Evolutionary conservation across 1,140 invertebrate genomes (phyloP).

Genomic region (Mizuhopecten yessoensis): DNA sequence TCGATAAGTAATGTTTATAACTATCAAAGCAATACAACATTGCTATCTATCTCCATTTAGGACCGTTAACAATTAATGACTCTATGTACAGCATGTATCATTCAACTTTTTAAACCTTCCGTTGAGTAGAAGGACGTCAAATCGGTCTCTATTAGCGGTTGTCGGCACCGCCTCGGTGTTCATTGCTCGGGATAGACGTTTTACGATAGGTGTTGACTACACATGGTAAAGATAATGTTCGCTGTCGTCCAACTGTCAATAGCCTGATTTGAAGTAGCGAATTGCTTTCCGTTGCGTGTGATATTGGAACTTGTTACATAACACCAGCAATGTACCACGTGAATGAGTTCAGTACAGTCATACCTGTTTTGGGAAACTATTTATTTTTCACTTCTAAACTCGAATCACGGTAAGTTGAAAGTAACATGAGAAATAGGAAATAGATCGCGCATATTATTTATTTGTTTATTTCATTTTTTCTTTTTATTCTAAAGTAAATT

Average conservation of each 20-base stretch:
- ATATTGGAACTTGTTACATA: background rate
- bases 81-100: constrained; percentile 15
- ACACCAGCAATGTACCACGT: background rate
- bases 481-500: background rate
- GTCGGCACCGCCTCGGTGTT: background rate
- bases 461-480: background rate
- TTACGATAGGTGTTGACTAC: constrained; percentile 8
- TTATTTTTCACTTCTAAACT: too few species aligned
- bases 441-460: background rate
- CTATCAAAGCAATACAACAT: constrained; percentile 34
- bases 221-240: background rate
- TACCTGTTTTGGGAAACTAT: background rate
- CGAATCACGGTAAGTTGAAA: too few species aligned
- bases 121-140: background rate
- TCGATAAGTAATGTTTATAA: constrained; percentile 40
- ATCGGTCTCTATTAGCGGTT: background rate
- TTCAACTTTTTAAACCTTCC: constrained; percentile 8
- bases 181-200: background rate
- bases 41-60: constrained; percentile 25
- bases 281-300: background rate
- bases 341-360: background rate
- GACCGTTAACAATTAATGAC: constrained; percentile 32
- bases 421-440: too few species aligned
- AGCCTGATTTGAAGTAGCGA: background rate
- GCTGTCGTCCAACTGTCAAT: background rate